Conservation (phyloP, 2,113 vertebrate genomes). For the Eupsittula cactorum region DNA sequence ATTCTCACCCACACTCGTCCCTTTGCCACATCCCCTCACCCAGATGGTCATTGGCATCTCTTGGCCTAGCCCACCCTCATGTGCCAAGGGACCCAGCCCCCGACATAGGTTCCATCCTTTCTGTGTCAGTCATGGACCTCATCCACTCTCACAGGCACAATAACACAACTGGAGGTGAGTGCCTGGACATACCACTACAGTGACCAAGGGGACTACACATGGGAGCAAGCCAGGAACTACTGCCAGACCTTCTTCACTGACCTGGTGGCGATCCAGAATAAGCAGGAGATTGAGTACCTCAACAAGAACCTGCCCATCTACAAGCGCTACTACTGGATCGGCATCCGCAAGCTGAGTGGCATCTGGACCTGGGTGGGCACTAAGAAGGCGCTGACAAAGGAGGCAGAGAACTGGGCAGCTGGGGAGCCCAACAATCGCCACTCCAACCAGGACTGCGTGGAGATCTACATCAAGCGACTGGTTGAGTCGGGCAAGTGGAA, state of each 20-base stretch:
- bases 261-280: conserved; percentile 94
- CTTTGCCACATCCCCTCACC: neutral
- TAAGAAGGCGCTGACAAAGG: conserved; percentile 75
- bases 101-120: fast-evolving
- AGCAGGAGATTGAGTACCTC: conserved; percentile 84
- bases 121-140: fast-evolving
- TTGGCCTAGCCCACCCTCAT: neutral
- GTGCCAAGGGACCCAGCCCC: neutral
- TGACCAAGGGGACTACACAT: conserved; percentile 61
- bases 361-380: conserved; percentile 95
- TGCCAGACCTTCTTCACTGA: conserved; percentile 83
- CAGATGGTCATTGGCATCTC: neutral
- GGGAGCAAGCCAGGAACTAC: conserved; percentile 78
- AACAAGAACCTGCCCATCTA: conserved; percentile 73
- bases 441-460: conserved; percentile 89
- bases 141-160: conserved; percentile 55
- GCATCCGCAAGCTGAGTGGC: conserved; percentile 82
- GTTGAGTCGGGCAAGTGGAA: conserved; percentile 85
- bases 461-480: conserved; percentile 87
- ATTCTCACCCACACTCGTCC: neutral
- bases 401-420: conserved; percentile 87
- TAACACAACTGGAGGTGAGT: conserved; percentile 56
- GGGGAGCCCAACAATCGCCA: conserved; percentile 86
- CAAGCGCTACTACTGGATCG: conserved; percentile 87
- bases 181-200: conserved; percentile 86